Evolutionary conservation across 2,113 vertebrate species (phyloP).

Genomic region (Anhinga anhinga): DNA sequence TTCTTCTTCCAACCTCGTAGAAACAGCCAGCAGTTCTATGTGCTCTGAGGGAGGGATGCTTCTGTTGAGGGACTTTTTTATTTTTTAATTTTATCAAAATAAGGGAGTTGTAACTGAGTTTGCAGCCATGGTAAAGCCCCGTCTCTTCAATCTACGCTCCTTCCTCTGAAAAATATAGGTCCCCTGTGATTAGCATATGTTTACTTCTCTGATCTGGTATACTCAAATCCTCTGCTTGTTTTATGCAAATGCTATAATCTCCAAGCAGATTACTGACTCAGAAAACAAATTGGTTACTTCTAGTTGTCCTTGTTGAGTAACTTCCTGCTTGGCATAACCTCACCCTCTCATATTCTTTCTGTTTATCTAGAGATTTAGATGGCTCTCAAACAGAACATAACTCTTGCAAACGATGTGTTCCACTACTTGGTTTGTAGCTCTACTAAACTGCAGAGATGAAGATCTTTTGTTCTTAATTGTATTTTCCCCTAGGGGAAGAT

Average conservation of each 20-base stretch:
- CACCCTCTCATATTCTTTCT: background rate
- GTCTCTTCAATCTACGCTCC: background rate
- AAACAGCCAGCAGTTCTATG: background rate
- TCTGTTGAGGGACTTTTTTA: background rate
- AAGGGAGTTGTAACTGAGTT: background rate
- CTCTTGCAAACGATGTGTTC: background rate
- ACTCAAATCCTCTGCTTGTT: conserved; percentile 15
- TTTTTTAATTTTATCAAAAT: background rate
- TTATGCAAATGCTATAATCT: conserved; percentile 42
- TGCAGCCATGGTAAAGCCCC: background rate
- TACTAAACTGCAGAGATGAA: background rate
- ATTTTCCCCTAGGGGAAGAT: background rate
- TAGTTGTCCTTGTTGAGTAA: conserved; percentile 20
- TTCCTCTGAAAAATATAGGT: background rate
- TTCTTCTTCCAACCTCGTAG: background rate
- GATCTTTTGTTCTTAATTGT: background rate
- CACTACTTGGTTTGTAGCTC: background rate
- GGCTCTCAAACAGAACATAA: background rate
- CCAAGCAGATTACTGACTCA: conserved; percentile 54
- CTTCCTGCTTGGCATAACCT: background rate
- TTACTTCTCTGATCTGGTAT: background rate
- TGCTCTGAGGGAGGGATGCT: background rate
- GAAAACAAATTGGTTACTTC: conserved; percentile 4
- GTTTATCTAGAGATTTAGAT: background rate
- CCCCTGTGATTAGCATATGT: background rate